Percentiles rank a stretch among this genome's conserved stretches.
phyloP scores from a whole-genome alignment of 2,888 invertebrate species.

The Eupithecia tripunctaria region DNA sequence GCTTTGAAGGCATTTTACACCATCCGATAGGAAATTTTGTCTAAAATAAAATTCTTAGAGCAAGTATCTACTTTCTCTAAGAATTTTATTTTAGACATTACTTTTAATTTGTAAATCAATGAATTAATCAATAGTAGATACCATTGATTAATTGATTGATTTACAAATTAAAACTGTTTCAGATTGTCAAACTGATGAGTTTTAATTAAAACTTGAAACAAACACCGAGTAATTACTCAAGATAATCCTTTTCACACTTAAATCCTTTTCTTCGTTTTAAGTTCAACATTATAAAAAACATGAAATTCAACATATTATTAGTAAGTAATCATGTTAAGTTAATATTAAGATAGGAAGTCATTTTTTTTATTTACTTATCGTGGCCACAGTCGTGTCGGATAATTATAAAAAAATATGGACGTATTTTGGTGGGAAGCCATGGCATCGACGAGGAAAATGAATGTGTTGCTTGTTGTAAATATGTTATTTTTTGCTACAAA shows the following conservation, averaged over 20 bases:
- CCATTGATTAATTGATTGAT: too few relatives aligned
- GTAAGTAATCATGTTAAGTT: too few relatives aligned
- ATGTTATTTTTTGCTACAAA: slow-evolving; percentile 2
- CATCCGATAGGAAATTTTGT: neutral
- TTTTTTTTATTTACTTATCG: neutral
- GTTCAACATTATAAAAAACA: too few relatives aligned
- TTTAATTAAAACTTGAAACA: too few relatives aligned
- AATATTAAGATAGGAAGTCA: neutral
- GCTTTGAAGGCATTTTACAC: neutral
- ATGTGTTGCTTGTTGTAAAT: neutral
- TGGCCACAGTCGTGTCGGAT: neutral
- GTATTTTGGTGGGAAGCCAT: neutral
- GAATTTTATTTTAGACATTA: too few relatives aligned
- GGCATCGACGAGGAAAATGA: neutral
- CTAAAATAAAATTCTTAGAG: neutral
- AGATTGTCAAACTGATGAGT: neutral
- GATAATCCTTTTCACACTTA: too few relatives aligned
- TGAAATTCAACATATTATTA: too few relatives aligned
- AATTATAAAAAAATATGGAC: neutral
- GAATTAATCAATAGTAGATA: too few relatives aligned
- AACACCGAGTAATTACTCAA: too few relatives aligned
- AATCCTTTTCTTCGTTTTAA: too few relatives aligned
- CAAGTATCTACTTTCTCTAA: neutral
- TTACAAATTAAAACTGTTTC: neutral
- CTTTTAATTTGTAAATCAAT: too few relatives aligned